A percentile compares a stretch with the other conserved stretches of the same genome.
Conservation (phyloP, 2,797 vertebrate species). For the Gadopsis marmoratus region DNA sequence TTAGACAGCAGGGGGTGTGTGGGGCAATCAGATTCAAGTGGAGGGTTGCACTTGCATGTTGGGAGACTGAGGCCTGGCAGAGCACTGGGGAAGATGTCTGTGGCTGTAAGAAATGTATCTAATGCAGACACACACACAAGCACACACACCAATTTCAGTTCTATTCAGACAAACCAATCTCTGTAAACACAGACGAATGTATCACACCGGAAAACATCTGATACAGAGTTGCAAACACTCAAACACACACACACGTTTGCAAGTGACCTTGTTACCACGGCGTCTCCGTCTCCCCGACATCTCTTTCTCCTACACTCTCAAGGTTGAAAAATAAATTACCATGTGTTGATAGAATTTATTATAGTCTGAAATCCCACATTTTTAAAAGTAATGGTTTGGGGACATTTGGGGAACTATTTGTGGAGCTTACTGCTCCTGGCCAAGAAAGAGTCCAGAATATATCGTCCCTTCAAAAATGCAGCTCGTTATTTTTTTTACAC, state of each 20-base stretch:
- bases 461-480: not conserved
- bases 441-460: not conserved
- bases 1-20: slow-evolving; percentile 76
- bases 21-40: slow-evolving; percentile 65
- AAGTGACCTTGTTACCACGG: slow-evolving; percentile 1
- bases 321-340: not conserved
- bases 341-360: too few relatives aligned
- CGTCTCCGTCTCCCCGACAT: not conserved
- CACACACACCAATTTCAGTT: not conserved
- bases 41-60: slow-evolving; percentile 57
- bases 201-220: not conserved
- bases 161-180: not conserved
- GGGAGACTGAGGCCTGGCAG: slow-evolving; percentile 63
- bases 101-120: slow-evolving; percentile 61
- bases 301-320: not conserved
- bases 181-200: not conserved
- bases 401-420: not conserved
- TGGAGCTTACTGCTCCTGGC: not conserved
- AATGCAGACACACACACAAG: slow-evolving; percentile 32
- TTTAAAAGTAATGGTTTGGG: not conserved
- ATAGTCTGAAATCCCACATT: too few relatives aligned
- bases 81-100: slow-evolving; percentile 48
- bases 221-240: not conserved
- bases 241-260: not conserved
- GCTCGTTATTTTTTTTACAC: not conserved